A percentile compares a stretch with the other conserved stretches of the same genome.
These are phyloP conservation scores for Myotis pilosus DNA, from an alignment of 2,797 vertebrate species.

Conservation along the genomic window DNA sequence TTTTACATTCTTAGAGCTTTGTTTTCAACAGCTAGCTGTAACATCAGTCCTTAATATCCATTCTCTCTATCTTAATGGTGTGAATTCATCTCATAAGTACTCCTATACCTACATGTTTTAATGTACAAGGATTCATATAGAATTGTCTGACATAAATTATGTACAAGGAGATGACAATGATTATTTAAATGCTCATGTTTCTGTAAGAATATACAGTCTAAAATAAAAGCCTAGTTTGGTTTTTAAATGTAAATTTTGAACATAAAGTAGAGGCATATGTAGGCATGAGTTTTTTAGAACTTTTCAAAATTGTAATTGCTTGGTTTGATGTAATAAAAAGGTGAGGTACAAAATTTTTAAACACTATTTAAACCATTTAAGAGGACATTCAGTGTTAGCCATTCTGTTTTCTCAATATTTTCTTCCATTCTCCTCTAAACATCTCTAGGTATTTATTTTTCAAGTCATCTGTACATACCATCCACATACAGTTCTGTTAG, in stretches of 20 bases:
- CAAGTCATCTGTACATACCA: not conserved
- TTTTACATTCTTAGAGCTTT: constrained; percentile 15
- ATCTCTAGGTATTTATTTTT: not conserved
- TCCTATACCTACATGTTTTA: not conserved
- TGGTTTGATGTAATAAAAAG: not conserved
- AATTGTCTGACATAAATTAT: not conserved
- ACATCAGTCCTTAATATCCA: not conserved
- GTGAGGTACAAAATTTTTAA: not conserved
- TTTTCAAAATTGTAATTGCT: not conserved
- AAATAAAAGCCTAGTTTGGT: not conserved
- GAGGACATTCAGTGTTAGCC: not conserved
- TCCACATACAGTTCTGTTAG: not conserved
- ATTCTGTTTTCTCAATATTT: not conserved
- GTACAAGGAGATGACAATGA: not conserved
- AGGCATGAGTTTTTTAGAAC: not conserved
- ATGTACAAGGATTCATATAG: not conserved
- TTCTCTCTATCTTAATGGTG: not conserved
- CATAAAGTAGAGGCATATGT: not conserved
- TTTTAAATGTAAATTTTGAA: constrained; percentile 2
- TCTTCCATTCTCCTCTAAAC: not conserved
- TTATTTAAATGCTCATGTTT: not conserved
- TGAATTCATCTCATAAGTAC: not conserved
- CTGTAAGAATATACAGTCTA: not conserved
- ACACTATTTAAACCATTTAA: not conserved
- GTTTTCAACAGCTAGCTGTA: not conserved